These are phyloP conservation scores for Melanargia galathea DNA, from an alignment of 2,888 invertebrate genomes.

Conservation along the genomic window DNA sequence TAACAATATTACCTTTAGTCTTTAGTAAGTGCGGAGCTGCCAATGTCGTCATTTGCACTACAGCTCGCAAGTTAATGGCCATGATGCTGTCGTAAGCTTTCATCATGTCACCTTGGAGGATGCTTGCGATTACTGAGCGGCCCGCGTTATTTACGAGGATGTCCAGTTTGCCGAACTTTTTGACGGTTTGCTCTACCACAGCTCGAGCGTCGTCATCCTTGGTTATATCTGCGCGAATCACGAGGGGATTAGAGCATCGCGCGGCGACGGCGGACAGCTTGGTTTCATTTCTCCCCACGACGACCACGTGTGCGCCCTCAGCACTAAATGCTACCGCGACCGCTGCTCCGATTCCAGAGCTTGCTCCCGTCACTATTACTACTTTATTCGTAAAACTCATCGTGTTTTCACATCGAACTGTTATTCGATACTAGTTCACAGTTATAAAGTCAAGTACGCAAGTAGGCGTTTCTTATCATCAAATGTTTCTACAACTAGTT, in stretches of 20 bases:
- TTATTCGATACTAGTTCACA: not conserved
- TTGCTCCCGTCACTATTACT: slow-evolving; percentile 47
- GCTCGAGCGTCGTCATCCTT: slow-evolving; percentile 40
- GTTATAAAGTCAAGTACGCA: not conserved
- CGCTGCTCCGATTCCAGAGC: slow-evolving; percentile 48
- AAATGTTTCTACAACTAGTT: too few species aligned
- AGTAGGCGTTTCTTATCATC: not conserved
- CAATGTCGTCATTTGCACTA: slow-evolving; percentile 45
- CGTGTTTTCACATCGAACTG: not conserved
- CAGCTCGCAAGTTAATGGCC: slow-evolving; percentile 46
- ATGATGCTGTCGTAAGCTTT: slow-evolving; percentile 50
- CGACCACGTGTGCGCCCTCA: too few species aligned
- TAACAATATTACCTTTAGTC: slow-evolving; percentile 52
- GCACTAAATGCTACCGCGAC: slow-evolving; percentile 43
- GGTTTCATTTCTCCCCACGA: too few species aligned
- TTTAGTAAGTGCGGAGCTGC: slow-evolving; percentile 48
- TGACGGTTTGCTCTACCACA: slow-evolving; percentile 41
- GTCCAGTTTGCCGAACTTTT: slow-evolving; percentile 43
- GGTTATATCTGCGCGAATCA: slow-evolving; percentile 44
- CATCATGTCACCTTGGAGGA: slow-evolving; percentile 42
- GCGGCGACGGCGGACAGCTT: too few species aligned
- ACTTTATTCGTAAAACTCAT: slow-evolving; percentile 48
- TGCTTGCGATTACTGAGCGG: slow-evolving; percentile 15
- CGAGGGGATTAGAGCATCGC: slow-evolving; percentile 33
- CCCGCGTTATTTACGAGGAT: too few species aligned